phyloP scores from a whole-genome alignment of 2,113 vertebrate genomes.

The Microcebus jonahi region DNA sequence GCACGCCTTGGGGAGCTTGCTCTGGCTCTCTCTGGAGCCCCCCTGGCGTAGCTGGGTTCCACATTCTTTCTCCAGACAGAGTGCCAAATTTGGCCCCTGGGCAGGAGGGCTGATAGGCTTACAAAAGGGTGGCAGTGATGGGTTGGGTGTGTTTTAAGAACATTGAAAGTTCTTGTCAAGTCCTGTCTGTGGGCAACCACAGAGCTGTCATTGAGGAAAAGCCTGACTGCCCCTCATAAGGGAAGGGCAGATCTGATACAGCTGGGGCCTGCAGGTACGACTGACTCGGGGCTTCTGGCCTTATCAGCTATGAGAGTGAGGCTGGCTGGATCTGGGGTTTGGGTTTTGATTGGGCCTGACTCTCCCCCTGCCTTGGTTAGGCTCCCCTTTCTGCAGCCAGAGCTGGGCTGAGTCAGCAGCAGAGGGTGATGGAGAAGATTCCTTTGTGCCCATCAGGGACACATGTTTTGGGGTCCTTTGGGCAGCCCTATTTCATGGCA shows the following conservation, averaged over 20 bases:
- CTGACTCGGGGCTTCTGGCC: no score
- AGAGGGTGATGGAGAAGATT: neutral
- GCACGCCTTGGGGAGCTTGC: neutral
- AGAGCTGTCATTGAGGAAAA: neutral
- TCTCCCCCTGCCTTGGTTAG: neutral
- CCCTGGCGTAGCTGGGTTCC: neutral
- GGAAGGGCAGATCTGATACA: neutral
- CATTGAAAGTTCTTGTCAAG: slow-evolving; percentile 11
- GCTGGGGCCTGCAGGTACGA: neutral
- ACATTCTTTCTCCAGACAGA: neutral
- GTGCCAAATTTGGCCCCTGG: neutral
- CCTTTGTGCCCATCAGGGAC: neutral
- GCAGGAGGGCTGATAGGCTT: neutral
- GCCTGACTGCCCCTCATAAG: neutral
- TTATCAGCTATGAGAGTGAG: neutral
- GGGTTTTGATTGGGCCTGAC: neutral
- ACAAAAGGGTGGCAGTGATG: rapidly evolving
- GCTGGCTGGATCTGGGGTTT: neutral
- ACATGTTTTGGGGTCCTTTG: neutral
- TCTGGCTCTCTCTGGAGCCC: neutral
- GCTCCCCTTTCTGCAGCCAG: neutral
- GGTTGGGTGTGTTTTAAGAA: neutral
- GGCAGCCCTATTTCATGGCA: neutral
- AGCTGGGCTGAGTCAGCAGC: neutral
- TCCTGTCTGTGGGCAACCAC: neutral